A percentile compares a stretch with the other conserved stretches of the same genome.
These are phyloP conservation scores for Lampris megalopsis DNA, from an alignment of 2,113 vertebrate species.

Conservation along the genomic window DNA sequence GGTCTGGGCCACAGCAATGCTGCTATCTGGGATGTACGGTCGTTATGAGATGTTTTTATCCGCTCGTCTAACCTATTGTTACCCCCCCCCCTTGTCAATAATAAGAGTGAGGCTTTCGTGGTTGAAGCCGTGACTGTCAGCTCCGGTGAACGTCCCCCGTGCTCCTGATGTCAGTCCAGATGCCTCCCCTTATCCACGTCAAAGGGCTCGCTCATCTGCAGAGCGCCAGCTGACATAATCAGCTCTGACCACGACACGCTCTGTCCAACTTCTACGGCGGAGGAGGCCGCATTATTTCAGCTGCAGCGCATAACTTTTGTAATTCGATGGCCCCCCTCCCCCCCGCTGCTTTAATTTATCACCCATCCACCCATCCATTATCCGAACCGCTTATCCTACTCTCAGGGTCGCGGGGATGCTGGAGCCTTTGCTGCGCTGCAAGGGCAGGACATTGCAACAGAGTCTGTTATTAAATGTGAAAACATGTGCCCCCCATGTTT, in stretches of 20 bases:
- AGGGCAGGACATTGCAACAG: conserved; percentile 14
- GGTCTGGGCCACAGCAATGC: too few relatives aligned
- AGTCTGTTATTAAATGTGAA: conserved; percentile 10
- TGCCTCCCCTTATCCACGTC: conserved; percentile 64
- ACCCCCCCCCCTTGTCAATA: conserved; percentile 22
- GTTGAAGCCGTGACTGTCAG: conserved; percentile 55
- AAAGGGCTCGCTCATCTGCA: conserved; percentile 55
- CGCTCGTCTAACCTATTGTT: background rate
- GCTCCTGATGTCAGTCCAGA: conserved; percentile 67
- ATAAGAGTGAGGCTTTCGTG: conserved; percentile 23
- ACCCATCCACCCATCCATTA: too few relatives aligned
- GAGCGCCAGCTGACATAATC: conserved; percentile 67
- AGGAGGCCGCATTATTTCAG: conserved; percentile 44
- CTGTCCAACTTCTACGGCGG: conserved; percentile 39
- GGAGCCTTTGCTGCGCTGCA: too few relatives aligned
- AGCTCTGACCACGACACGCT: conserved; percentile 63
- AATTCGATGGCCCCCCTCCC: background rate
- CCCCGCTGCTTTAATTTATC: background rate
- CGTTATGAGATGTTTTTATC: background rate
- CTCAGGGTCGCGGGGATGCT: too few relatives aligned
- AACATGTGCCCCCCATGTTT: background rate
- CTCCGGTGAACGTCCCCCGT: conserved; percentile 54
- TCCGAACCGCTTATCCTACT: too few relatives aligned
- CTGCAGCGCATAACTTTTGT: conserved; percentile 14
- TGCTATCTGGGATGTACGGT: too few relatives aligned